Base-by-base conservation (phyloP, 2,113 vertebrate genomes). In the Lipophrys pholis region DNA sequence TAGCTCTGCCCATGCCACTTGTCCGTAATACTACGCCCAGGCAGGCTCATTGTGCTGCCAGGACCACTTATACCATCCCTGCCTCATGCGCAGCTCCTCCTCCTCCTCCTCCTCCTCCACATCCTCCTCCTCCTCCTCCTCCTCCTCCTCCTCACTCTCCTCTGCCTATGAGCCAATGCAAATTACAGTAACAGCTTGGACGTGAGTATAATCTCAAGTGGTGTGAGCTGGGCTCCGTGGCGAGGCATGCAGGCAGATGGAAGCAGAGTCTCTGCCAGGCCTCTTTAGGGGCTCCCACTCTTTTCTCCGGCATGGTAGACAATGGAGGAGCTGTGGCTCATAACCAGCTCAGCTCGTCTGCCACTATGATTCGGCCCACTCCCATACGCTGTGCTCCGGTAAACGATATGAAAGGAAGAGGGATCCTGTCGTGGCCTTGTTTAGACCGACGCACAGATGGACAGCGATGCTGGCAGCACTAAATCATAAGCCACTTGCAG, bases 101-200 rank as follows among this genome's bases (percentile, higher is more conserved):
- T 70, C 85, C 83, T 30, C 21, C 21, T 30, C 21, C 4, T 30
- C 21, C 21, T 30, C 21, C 21, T 30, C 21, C 21, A n/a, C n/a
- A n/a, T 30, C 4, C 21, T 85, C 73, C 79, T 78, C 79, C 66
- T 73, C 89, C 82, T 75, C 42, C 36, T 80, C 82, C 21, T 30
- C 21, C 21, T 85, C 75, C 79, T 30, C 21, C 21, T 85, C 75
- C 79, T 78, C 79, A 69, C 75, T 90, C 82, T 75, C 42, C 36
- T 80, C 82, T 83, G 78, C 86, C 83, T 72, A 84, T 76, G 87
- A 87, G 89, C 89, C 91, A 90, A 88, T 87, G 87, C 81, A 90
- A 91, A 93, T 93, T 90, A 92, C 89, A 90, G 91, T 87, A 91
- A 92, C 90, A 92, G 89, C 91, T 91, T 91, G 92, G 87, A 90